Conservation (phyloP, 2,113 vertebrate species). For the Gnathonemus longibarbis region DNA sequence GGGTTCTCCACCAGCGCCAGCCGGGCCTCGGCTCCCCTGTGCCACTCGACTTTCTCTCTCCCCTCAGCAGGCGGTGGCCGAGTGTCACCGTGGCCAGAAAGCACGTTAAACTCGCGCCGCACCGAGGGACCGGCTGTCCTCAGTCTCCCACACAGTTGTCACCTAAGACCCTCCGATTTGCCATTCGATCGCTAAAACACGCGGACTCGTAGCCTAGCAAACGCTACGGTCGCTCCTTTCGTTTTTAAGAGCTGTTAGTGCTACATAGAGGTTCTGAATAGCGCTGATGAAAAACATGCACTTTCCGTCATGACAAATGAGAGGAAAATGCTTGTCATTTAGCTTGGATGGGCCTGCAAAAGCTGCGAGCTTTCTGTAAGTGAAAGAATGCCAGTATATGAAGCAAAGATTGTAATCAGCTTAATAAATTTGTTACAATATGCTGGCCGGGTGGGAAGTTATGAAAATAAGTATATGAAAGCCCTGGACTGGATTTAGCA, state of each 20-base stretch:
- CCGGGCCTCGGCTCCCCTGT: slow-evolving; percentile 39
- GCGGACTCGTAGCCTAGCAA: background rate
- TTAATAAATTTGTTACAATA: background rate
- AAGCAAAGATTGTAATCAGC: background rate
- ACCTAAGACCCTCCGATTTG: slow-evolving; percentile 42
- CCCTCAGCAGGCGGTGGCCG: too few species aligned
- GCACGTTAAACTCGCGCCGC: background rate
- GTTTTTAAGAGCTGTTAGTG: background rate
- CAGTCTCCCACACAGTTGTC: slow-evolving; percentile 47
- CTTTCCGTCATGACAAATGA: background rate
- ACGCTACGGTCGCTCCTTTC: background rate
- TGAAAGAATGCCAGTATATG: background rate
- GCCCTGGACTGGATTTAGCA: background rate
- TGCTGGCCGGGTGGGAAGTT: background rate
- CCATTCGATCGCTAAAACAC: background rate
- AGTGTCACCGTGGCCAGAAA: background rate
- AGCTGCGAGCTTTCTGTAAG: background rate
- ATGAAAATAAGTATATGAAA: background rate
- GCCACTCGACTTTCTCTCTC: slow-evolving; percentile 19
- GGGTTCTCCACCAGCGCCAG: slow-evolving; percentile 53
- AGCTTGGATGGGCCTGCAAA: background rate
- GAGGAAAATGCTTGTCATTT: background rate
- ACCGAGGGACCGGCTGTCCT: background rate
- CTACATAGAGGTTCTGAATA: background rate
- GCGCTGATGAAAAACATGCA: background rate